These are phyloP conservation scores for Limosa lapponica DNA, from an alignment of 2,797 vertebrate genomes.

Conservation along the genomic window DNA sequence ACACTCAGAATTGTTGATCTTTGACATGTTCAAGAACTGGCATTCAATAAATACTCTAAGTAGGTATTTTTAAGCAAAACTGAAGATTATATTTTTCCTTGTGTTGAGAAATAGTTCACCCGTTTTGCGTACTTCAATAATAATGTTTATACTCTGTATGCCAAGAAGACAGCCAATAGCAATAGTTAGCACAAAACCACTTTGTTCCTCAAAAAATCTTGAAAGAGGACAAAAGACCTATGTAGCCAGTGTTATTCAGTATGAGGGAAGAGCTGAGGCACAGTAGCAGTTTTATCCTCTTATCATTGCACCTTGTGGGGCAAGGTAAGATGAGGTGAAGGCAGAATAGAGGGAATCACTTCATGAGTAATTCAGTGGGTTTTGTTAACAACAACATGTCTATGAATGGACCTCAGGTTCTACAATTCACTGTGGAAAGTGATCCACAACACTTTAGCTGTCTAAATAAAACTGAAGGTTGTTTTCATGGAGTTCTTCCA, in stretches of 20 bases:
- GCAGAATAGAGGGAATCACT: background rate
- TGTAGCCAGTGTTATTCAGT: background rate
- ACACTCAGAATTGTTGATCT: background rate
- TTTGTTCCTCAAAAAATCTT: background rate
- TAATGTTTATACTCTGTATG: background rate
- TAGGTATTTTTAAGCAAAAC: background rate
- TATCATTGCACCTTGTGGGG: background rate
- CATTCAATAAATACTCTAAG: background rate
- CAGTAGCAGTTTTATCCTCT: background rate
- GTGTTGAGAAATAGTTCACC: background rate
- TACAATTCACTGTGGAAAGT: background rate
- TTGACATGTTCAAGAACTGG: background rate
- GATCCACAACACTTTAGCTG: fast-evolving
- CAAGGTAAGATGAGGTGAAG: background rate
- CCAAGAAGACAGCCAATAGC: background rate
- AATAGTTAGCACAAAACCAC: background rate
- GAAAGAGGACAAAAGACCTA: background rate
- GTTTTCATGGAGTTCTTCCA: background rate
- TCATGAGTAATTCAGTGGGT: background rate
- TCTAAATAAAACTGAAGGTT: background rate
- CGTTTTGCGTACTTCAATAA: background rate
- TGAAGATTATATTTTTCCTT: background rate
- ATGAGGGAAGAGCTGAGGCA: background rate
- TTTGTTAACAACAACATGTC: background rate
- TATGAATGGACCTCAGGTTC: background rate